These are phyloP conservation scores for Gymnobelideus leadbeateri DNA, from an alignment of 2,113 vertebrate species.

Conservation along the genomic window DNA sequence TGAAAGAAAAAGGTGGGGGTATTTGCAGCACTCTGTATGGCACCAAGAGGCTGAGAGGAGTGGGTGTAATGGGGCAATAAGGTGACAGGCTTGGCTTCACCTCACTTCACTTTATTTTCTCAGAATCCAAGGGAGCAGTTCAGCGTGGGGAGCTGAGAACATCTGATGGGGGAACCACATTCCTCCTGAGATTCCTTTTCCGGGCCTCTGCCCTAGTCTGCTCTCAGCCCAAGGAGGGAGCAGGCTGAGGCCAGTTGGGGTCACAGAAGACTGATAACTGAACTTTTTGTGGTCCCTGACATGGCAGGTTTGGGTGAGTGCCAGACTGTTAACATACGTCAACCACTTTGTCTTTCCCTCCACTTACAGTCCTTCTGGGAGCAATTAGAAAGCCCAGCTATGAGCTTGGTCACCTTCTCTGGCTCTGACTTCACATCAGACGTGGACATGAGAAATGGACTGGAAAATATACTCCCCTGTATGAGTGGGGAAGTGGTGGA, in stretches of 20 bases:
- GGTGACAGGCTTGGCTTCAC: neutral
- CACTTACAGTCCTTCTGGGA: conserved; percentile 65
- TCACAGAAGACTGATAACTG: neutral
- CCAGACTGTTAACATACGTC: conserved; percentile 71
- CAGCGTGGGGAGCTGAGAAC: neutral
- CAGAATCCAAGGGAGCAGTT: neutral
- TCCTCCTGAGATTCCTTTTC: neutral
- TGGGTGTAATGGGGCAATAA: neutral
- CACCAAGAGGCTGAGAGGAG: neutral
- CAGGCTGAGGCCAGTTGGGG: neutral
- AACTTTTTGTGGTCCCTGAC: neutral
- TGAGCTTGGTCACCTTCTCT: neutral
- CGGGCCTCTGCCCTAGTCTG: neutral
- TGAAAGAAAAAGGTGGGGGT: neutral
- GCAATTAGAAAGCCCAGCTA: conserved; percentile 27
- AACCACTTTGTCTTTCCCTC: conserved; percentile 57
- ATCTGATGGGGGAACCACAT: neutral
- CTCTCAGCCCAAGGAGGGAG: neutral
- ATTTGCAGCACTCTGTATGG: neutral
- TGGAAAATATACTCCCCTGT: conserved; percentile 54
- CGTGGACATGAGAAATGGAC: conserved; percentile 60
- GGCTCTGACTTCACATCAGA: conserved; percentile 41
- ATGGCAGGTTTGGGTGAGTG: conserved; percentile 53
- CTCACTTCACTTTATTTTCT: neutral
- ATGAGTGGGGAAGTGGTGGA: neutral